Evolutionary conservation across 2,113 vertebrate species (phyloP), one percentile per base, ranked within the genome.

Genomic region (Ceyx cyanopectus): DNA sequence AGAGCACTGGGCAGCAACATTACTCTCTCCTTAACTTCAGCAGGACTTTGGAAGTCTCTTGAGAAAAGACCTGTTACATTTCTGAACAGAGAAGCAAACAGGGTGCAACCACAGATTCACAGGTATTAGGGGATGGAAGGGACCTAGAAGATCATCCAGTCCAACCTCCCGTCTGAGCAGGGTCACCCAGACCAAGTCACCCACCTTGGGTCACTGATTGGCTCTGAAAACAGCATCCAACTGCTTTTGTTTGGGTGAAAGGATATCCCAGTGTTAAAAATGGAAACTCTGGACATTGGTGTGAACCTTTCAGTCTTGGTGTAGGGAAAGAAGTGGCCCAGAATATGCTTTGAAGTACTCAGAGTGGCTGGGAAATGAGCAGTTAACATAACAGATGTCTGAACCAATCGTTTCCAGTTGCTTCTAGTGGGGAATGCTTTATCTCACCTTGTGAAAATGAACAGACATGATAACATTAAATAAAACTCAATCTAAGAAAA

Each of bases 31-130:
- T 61, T 57, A 54, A 62, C 3, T 29, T 23, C 5, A 41, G 7
- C 18, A 53, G 8, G n/a, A 34, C 13, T 92, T 79, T 37, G 32
- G 3, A 45, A 77, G 12, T 4, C 4, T 27, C 8, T 22, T 21
- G 26, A 77, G 20, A 21, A 76, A 76, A 69, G 4, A n/a, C 4
- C 1, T 1, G 0, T 53, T 34, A 2, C 1, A 4, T 43, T 77
- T 57, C 34, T 85, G 37, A 26, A 27, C 22, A 51, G 23, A 45
- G n/a, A 19, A 15, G 18, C 7, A 61, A 76, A 19, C 4, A 22
- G 37, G 12, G 16, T 16, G 15, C 8, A 29, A 37, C 37, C 37
- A 10, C 37, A 37, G 37, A 37, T 37, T 37, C 37, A 37, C 37
- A 37, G 37, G 10, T 37, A 37, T 37, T 37, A 37, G 37, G 37